Evolutionary conservation across 2,797 vertebrate species (phyloP), one percentile per base, ranked within the genome.

Genomic region (Gymnoscopelus braueri): DNA sequence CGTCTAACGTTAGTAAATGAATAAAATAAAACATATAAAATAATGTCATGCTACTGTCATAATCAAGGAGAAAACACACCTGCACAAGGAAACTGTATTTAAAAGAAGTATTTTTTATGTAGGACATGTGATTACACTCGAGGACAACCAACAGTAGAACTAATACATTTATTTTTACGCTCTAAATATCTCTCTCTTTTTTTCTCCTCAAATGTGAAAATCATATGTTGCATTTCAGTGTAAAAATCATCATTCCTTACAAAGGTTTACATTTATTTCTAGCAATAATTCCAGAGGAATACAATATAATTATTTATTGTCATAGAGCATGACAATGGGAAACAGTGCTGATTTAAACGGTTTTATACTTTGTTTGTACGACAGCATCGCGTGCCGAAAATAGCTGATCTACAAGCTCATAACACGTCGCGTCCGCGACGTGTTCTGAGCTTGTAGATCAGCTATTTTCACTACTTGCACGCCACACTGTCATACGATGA

Each of bases 211-310:
- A 90, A 90, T 87, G 91, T 94, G 90, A 91, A 92, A 86, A 89
- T 91, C 85, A 85, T 90, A 88, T 88, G 88, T 90, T 92, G 90
- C 89, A 91, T 91, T 88, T 93, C 75, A 86, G 92, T 94, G 93
- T 94, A 94, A 94, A 95, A 95, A 93, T 91, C 78, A 65, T 93
- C 91, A 93, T 94, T 95, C 94, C 94, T 95, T 95, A 95, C 94
- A 95, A 95, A 95, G 94, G 94, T 94, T 95, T 94, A 95, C 94
- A 91, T 83, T 93, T 89, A 92, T 90, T 80, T 92, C 87, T 93
- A 92, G 91, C 92, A 86, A 93, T 92, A 94, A 95, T 95, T 93
- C 94, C 94, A 95, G 92, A 95, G 94, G 94, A 95, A 94, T 95
- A 95, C 91, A 91, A 85, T 94, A 93, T 92, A 67, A 87, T 91